Conservation (phyloP, 2,113 vertebrate species). For the Toxostoma redivivum region DNA sequence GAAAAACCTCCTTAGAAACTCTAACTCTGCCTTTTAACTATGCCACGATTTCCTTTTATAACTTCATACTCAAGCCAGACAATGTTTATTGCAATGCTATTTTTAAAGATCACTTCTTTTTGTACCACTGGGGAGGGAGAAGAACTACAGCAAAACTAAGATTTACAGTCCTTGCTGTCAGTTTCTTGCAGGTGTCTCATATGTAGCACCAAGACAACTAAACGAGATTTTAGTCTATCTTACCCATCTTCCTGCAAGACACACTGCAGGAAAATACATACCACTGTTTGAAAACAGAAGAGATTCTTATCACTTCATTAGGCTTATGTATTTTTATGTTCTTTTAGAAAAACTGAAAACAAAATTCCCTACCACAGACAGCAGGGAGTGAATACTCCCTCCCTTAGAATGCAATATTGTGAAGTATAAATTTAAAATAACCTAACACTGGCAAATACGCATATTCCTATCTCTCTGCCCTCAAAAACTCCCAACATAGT, state of each 20-base stretch:
- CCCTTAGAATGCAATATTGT: background rate
- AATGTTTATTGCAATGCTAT: background rate
- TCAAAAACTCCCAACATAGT: background rate
- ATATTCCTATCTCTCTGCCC: background rate
- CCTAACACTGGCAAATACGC: background rate
- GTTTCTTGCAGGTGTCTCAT: background rate
- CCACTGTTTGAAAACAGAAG: background rate
- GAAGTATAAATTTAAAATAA: background rate
- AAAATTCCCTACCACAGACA: background rate
- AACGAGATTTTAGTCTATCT: background rate
- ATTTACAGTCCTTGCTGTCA: background rate
- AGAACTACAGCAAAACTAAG: background rate
- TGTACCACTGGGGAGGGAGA: background rate
- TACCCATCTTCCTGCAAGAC: background rate
- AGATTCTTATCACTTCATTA: background rate
- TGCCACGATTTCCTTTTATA: background rate
- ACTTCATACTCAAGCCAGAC: background rate
- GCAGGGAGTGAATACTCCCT: background rate
- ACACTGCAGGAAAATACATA: background rate
- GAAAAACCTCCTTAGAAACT: background rate
- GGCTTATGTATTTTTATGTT: background rate
- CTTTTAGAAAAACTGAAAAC: background rate
- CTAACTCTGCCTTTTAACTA: background rate
- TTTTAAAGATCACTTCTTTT: background rate
- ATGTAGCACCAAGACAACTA: background rate